These are phyloP conservation scores for Dione vanillae DNA, from an alignment of 2,888 invertebrate genomes.

Conservation along the genomic window DNA sequence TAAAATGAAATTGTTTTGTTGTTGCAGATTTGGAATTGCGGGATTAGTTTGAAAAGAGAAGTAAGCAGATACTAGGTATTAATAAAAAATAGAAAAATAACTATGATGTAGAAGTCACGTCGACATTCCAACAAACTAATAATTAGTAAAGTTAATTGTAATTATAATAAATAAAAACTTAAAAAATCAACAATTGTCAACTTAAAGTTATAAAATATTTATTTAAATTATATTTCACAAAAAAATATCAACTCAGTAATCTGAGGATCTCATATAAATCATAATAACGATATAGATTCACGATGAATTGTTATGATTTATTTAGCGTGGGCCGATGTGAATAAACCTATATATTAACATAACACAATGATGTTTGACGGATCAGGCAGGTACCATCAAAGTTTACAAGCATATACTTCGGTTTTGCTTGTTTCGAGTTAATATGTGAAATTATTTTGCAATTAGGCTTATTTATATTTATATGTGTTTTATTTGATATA, in stretches of 20 bases:
- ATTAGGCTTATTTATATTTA: neutral
- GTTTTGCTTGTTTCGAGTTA: neutral
- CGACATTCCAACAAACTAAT: neutral
- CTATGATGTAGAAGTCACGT: neutral
- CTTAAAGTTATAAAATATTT: neutral
- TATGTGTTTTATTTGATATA: no score
- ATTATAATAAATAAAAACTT: no score
- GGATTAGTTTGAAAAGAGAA: constrained; percentile 35
- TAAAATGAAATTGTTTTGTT: constrained; percentile 32
- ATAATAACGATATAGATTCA: constrained; percentile 50
- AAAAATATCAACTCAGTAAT: constrained; percentile 40
- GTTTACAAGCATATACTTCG: constrained; percentile 23
- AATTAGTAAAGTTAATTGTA: neutral
- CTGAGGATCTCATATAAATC: constrained; percentile 42
- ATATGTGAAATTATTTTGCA: neutral
- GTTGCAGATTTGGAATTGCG: constrained; percentile 38
- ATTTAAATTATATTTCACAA: constrained; percentile 23
- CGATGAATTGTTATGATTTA: constrained; percentile 60
- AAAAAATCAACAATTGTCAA: constrained; percentile 7
- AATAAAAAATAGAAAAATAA: neutral
- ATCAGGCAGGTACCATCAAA: constrained; percentile 66
- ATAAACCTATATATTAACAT: constrained; percentile 60
- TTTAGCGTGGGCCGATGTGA: constrained; percentile 55
- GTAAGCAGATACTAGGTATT: constrained; percentile 26
- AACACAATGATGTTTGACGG: constrained; percentile 79